Evolutionary conservation across 2,113 vertebrate genomes (phyloP), one percentile per base, ranked within the genome.

Genomic region (Chionomys nivalis): DNA sequence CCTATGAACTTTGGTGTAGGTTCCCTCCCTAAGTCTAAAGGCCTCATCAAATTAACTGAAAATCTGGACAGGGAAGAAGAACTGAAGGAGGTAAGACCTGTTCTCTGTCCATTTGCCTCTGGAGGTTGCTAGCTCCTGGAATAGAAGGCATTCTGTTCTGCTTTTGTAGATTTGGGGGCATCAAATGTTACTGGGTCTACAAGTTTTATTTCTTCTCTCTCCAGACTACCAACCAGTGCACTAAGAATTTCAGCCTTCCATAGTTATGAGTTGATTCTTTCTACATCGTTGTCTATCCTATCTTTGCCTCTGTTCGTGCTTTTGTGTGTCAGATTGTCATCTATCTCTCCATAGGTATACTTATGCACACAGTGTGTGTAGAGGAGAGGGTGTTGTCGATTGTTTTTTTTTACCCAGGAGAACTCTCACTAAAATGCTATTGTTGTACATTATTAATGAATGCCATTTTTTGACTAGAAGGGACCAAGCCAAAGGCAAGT

Each of bases 381-480:
- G 23, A 14, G 44, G 7, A 55, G 11, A 9, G 7, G 63, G 24
- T 24, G 8, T 68, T 3, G 2, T 24, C 47, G 3, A 70, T 36
- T 75, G 58, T 1, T 39, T 95, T 61, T 61, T 61, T 19, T 93
- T 73, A 78, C 83, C 75, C 47, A 82, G 42, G 28, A 88, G 26
- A 89, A 61, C 5, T 9, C 31, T 73, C 12, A 61, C 23, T 55
- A 91, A 92, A 66, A 77, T 3, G 31, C 81, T 77, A 86, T 49
- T 14, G 5, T 0, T 93, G 33, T 61, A 61, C 87, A 4, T 33
- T 91, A 47, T 76, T 55, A 31, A 21, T 79, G 77, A 88, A 39
- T 68, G 72, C 63, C 82, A 73, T 78, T 85, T 95, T 95, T 68
- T 94, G 47, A 82, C 31, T 21, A 78, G 42, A 96, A 28, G 39